These are phyloP conservation scores for Pygocentrus nattereri DNA, from an alignment of 2,797 vertebrate species.

Conservation along the genomic window DNA sequence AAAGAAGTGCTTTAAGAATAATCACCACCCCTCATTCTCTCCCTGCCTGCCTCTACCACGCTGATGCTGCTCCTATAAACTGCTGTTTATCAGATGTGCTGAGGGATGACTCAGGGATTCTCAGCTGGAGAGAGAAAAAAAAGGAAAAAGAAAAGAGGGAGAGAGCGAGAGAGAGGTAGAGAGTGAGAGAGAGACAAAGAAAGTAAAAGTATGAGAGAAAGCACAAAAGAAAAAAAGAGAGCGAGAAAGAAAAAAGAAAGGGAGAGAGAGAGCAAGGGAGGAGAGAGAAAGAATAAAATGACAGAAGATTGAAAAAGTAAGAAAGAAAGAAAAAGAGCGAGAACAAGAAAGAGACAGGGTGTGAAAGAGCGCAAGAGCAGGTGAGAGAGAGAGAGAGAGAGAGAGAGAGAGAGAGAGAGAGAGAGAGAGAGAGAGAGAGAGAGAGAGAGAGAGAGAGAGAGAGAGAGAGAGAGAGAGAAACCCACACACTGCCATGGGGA, in stretches of 20 bases:
- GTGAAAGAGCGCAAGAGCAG: not conserved
- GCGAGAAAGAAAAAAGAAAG: not conserved
- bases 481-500: not conserved
- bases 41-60: not conserved
- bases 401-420: too few relatives aligned
- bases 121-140: conserved; percentile 19
- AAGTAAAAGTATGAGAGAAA: conserved; percentile 2
- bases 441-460: too few relatives aligned
- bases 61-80: conserved; percentile 25
- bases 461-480: too few relatives aligned
- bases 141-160: not conserved
- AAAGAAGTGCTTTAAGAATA: conserved; percentile 42
- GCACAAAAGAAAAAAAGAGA: not conserved
- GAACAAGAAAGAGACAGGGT: not conserved
- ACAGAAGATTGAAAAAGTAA: not conserved
- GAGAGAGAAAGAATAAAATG: not conserved
- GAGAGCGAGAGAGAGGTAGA: not conserved
- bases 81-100: conserved; percentile 47
- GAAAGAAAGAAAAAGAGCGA: too few relatives aligned
- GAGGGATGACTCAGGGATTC: conserved; percentile 44
- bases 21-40: not conserved
- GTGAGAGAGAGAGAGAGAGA: too few relatives aligned
- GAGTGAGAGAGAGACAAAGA: conserved; percentile 3
- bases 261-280: not conserved
- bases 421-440: too few relatives aligned